phyloP scores from a whole-genome alignment of 1,140 invertebrate species.

The Solenopsis invicta region DNA sequence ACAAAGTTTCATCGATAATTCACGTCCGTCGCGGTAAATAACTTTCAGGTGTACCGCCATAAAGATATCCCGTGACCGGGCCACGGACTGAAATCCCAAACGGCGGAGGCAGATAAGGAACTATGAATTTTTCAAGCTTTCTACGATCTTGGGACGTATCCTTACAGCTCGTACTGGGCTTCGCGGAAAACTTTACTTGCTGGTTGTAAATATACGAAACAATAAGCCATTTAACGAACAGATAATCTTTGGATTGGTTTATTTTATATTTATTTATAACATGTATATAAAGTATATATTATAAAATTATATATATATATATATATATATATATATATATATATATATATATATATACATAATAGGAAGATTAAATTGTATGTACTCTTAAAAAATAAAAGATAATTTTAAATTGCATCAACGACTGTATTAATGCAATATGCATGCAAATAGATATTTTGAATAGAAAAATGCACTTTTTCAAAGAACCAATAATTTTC shows the following conservation, averaged over 20 bases:
- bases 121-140: constrained; percentile 54
- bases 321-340: too few species aligned
- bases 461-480: not conserved
- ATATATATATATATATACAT: too few species aligned
- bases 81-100: constrained; percentile 50
- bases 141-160: constrained; percentile 17
- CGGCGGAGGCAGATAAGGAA: constrained; percentile 46
- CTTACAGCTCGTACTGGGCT: not conserved
- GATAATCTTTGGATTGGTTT: not conserved
- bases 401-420: not conserved
- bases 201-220: not conserved
- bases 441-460: not conserved
- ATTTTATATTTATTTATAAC: not conserved
- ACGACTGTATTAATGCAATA: not conserved
- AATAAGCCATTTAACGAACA: not conserved
- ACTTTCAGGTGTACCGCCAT: constrained; percentile 51
- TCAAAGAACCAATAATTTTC: not conserved
- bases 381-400: not conserved
- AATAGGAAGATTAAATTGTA: not conserved
- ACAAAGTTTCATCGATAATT: constrained; percentile 64
- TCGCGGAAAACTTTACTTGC: not conserved
- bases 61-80: constrained; percentile 32
- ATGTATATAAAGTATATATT: too few species aligned
- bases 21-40: constrained; percentile 56
- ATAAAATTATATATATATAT: too few species aligned